These are phyloP conservation scores for Hylia prasina DNA, from an alignment of 2,113 vertebrate genomes.

Conservation along the genomic window DNA sequence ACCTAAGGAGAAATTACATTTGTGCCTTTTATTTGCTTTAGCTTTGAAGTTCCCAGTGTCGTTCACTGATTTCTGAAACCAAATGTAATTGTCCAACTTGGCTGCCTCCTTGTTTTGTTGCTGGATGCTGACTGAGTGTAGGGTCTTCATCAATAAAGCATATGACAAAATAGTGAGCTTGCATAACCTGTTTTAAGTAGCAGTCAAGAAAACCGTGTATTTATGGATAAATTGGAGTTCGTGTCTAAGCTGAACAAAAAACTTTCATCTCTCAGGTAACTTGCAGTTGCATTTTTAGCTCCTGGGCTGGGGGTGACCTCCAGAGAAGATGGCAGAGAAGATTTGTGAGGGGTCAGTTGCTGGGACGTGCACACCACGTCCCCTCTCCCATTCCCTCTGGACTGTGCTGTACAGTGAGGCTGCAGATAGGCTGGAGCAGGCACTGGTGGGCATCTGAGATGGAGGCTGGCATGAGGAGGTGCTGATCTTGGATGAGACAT, in stretches of 20 bases:
- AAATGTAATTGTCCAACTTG: background rate
- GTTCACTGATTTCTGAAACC: background rate
- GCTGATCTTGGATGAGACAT: background rate
- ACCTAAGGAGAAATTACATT: background rate
- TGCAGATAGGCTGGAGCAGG: background rate
- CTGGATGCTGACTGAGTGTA: background rate
- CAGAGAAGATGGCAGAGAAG: background rate
- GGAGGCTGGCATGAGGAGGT: background rate
- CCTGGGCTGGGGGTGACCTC: background rate
- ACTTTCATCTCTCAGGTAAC: fast-evolving
- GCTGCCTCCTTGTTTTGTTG: background rate
- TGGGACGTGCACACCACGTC: background rate
- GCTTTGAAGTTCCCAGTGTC: background rate
- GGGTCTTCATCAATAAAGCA: background rate
- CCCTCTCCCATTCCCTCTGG: background rate
- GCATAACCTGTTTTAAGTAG: background rate
- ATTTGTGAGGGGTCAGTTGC: background rate
- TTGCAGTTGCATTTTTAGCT: background rate
- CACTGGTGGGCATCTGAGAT: background rate
- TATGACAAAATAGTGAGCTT: background rate
- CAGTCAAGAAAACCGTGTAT: background rate
- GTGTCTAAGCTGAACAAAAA: background rate
- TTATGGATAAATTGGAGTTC: background rate
- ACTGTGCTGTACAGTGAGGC: background rate
- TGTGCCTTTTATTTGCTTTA: background rate